These are phyloP conservation scores for Tonatia bakeri DNA, from an alignment of 2,113 vertebrate species.

Conservation along the genomic window DNA sequence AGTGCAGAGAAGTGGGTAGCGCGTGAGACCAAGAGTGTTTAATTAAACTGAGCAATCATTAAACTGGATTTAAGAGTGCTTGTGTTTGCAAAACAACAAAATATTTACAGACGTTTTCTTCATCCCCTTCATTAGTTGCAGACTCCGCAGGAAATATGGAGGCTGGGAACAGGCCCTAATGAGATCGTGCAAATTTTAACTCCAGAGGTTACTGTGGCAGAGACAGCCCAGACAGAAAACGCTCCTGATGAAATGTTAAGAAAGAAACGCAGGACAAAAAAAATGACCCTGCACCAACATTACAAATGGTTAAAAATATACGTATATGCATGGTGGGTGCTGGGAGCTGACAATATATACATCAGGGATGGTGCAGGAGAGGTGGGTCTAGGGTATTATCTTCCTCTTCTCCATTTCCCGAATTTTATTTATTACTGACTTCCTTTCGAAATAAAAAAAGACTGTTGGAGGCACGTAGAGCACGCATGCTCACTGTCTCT, in stretches of 20 bases:
- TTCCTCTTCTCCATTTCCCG: neutral
- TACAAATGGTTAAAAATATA: neutral
- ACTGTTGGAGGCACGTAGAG: neutral
- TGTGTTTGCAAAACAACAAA: conserved; percentile 70
- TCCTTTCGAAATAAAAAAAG: conserved; percentile 32
- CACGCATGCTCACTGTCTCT: neutral
- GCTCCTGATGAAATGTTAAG: neutral
- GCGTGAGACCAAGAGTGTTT: conserved; percentile 70
- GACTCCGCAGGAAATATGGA: conserved; percentile 66
- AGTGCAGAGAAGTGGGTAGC: conserved; percentile 65
- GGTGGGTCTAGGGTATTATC: neutral
- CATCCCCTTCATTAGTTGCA: conserved; percentile 72
- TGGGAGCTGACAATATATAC: neutral
- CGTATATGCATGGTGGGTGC: too few species aligned
- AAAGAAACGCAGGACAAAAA: neutral
- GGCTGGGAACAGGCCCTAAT: conserved; percentile 64
- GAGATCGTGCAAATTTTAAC: conserved; percentile 67
- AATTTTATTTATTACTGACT: neutral
- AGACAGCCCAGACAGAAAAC: neutral
- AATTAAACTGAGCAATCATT: conserved; percentile 76
- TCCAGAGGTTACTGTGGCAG: conserved; percentile 27
- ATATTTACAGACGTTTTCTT: conserved; percentile 71
- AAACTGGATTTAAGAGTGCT: conserved; percentile 72
- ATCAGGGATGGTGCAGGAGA: neutral
- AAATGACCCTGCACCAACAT: neutral